phyloP scores from a whole-genome alignment of 35 echinoderm and acorn worm species.

The Heliocidaris tuberculata region DNA sequence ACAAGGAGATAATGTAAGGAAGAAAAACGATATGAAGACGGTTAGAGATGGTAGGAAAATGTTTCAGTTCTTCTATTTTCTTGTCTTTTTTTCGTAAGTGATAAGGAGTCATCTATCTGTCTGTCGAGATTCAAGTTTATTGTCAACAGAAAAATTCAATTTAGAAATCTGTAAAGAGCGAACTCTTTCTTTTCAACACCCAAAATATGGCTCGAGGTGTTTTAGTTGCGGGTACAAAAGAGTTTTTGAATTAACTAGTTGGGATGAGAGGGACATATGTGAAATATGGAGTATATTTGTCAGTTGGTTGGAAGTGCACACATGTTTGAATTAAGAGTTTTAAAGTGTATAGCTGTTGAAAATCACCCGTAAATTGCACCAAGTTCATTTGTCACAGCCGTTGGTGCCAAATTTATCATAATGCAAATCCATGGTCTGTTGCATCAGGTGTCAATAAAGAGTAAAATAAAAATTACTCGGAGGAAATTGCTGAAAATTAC shows the following conservation, averaged over 20 bases:
- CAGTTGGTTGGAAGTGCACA: neutral
- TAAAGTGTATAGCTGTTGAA: neutral
- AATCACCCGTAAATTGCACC: neutral
- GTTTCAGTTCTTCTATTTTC: neutral
- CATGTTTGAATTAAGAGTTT: neutral
- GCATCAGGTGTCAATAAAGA: neutral
- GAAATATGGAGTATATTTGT: neutral
- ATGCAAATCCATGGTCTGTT: neutral
- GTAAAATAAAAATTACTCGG: neutral
- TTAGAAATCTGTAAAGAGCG: neutral
- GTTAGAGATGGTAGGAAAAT: neutral
- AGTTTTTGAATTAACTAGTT: neutral
- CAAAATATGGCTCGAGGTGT: neutral
- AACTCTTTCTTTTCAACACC: neutral
- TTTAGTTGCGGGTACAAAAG: neutral
- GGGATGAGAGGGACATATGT: neutral
- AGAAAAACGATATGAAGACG: too few relatives aligned
- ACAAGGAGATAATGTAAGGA: too few relatives aligned
- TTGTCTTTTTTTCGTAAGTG: neutral
- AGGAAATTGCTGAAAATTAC: conserved; percentile 12
- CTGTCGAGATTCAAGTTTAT: neutral
- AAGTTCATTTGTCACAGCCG: neutral
- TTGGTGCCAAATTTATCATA: neutral
- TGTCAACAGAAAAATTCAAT: neutral
- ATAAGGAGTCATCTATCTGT: neutral